Base-by-base conservation (phyloP, 2,888 invertebrate species). In the Harpalus rubripes region DNA sequence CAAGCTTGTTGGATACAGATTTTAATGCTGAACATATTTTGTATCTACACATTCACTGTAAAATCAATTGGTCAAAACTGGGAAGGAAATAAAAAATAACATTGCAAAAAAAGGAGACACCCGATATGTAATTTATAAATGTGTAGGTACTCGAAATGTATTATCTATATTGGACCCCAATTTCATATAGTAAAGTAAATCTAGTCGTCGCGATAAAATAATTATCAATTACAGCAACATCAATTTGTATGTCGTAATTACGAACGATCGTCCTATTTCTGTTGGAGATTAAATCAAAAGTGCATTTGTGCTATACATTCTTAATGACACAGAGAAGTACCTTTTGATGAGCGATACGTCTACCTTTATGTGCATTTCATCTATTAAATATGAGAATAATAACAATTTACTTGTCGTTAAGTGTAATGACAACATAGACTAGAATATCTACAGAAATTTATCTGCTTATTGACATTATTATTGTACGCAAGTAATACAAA, bases 351-450 rank as follows among this genome's bases (percentile, higher is more conserved):
- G 39, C 32, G 68, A 22, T 12, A 63, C 18, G 18, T 61, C 15
- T 68, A 68, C 32, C 39, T 74, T 58, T 78, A 78, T 78, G 56
- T 58, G 32, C 78, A 78, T 78, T 78, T 78, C 78, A 78, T 78
- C 58, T 78, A 78, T 58, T 58, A 78, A 78, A 58, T 58, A 56
- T 56, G 78, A 58, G 78, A 41, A 78, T 78, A 78, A 78, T 78
- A 78, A 78, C 58, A 58, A 78, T 78, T 78, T 78, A 58, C 26
- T 78, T 58, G 58, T 78, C 78, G 58, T 78, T 78, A 78, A 58
- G 56, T 78, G 26, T 78, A 78, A 78, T 78, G 78, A 56, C 41
- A 18, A 52, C 52, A 12, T 52, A 74, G 10, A 15, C 18, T 52
- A 52, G 18, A 68, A 68, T 68, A 68, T 39, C 65, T 52, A 15